Base-by-base conservation (phyloP, 2,113 vertebrate genomes). In the Telmatochromis bifrenatus region DNA sequence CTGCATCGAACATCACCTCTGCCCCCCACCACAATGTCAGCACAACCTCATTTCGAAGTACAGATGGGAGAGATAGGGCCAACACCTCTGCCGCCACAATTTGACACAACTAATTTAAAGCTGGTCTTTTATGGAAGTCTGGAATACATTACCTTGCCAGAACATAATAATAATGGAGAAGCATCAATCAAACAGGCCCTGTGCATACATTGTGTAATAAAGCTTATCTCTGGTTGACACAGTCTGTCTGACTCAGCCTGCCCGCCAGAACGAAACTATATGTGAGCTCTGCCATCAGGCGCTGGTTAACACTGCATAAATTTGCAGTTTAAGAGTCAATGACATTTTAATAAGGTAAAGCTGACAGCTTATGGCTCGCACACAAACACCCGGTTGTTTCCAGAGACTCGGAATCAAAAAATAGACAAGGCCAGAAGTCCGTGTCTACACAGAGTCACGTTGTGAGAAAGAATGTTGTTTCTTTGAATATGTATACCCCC, bases 321-420 rank as follows among this genome's bases (percentile, higher is more conserved):
- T 96, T 95, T 94, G 89, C 94, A 92, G 94, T 95, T 95, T 95
- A 95, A 56, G 88, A 94, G 94, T 96, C 93, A 92, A 93, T 96
- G 95, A 95, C 95, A 91, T 95, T 97, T 96, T 96, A 96, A 97
- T 96, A 96, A 95, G 95, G 94, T 89, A 92, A 89, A 92, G 90
- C 95, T 94, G 94, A 94, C 94, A 90, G 93, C 91, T 91, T 55
- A 26, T 86, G 82, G 79, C 88, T 80, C 79, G 73, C 90, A 84
- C 95, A 94, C 95, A 95, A 93, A 95, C 94, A 94, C 65, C 28
- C 65, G 3, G 60, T 92, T 95, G 94, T 95, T 95, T 94, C 65
- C 81, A 87, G 82, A 68, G 85, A 81, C 89, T 37, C 35, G 2
- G 80, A 83, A 89, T 91, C 23, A 85, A 83, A 88, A 88, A 88